Evolutionary conservation across 2,888 invertebrate species (phyloP), one percentile per base, ranked within the genome.

Genomic region (Diadromus collaris): DNA sequence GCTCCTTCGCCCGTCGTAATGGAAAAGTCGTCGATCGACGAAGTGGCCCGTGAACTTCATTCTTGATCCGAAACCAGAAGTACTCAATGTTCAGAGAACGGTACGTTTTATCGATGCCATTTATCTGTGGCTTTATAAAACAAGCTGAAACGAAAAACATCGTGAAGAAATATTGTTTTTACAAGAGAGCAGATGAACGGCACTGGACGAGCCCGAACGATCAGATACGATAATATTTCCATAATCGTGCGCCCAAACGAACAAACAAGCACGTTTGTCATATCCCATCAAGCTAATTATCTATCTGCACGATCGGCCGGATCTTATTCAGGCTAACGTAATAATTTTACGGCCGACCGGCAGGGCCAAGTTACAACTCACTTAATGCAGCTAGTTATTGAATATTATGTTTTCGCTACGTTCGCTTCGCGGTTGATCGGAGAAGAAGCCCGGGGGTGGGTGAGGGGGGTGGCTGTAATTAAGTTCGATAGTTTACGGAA

Each of bases 301-400:
- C 54, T n/a, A 10, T 24, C 29, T 16, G 16, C 24, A 54, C 27
- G 6, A 56, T 29, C 29, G 27, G 1, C 13, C 41, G n/a, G 21
- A 68, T 68, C 48, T 51, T 61, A 60, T 24, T 27, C 56, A 13
- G 60, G 9, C 61, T n/a, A 46, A 46, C 38, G 48, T 29, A 16
- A 51, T 46, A 71, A 63, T 71, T 61, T n/a, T 63, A 54, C 9
- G 51, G 24, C 41, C 6, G 38, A 48, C 27, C 19, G 27, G 19
- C 38, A 61, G 27, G 38, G 56, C 56, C 24, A 63, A 71, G 51
- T 51, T 63, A 38, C 41, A 63, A 71, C 51, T 38, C 61, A 63
- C 54, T 71, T 71, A 71, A 24, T 51, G 63, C 61, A 38, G 54
- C 54, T 71, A 13, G 21, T 71, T 71, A 63, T 54, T 38, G 29